phyloP scores from a whole-genome alignment of 2,888 invertebrate species.

The Diloba caeruleocephala region DNA sequence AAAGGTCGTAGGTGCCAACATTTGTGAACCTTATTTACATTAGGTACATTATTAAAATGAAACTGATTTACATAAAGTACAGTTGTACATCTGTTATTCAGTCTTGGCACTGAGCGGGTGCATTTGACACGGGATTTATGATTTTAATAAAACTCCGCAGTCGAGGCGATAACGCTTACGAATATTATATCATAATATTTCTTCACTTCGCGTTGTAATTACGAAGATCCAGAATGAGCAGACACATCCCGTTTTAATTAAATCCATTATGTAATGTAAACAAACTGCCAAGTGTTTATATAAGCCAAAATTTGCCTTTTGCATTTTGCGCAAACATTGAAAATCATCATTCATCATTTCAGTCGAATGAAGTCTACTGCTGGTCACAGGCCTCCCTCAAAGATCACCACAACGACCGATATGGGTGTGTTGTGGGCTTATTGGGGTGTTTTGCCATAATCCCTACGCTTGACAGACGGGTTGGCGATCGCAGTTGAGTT shows the following conservation, averaged over 20 bases:
- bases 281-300: slow-evolving; percentile 57
- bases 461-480: no score
- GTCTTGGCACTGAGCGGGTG: slow-evolving; percentile 80
- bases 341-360: no score
- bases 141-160: slow-evolving; percentile 86
- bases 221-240: slow-evolving; percentile 61
- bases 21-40: slow-evolving; percentile 60
- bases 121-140: slow-evolving; percentile 87
- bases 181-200: slow-evolving; percentile 74
- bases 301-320: slow-evolving; percentile 52
- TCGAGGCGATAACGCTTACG: slow-evolving; percentile 74
- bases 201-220: slow-evolving; percentile 66
- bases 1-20: slow-evolving; percentile 49
- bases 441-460: no score
- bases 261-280: slow-evolving; percentile 63
- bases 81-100: slow-evolving; percentile 79
- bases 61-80: slow-evolving; percentile 79
- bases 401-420: no score
- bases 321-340: slow-evolving; percentile 41
- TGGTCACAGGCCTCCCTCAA: no score
- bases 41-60: slow-evolving; percentile 63
- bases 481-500: no score
- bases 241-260: slow-evolving; percentile 67
- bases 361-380: no score
- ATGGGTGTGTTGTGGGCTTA: no score